These are phyloP conservation scores for Pseudochirops corinnae DNA, from an alignment of 2,797 vertebrate genomes.

Conservation along the genomic window DNA sequence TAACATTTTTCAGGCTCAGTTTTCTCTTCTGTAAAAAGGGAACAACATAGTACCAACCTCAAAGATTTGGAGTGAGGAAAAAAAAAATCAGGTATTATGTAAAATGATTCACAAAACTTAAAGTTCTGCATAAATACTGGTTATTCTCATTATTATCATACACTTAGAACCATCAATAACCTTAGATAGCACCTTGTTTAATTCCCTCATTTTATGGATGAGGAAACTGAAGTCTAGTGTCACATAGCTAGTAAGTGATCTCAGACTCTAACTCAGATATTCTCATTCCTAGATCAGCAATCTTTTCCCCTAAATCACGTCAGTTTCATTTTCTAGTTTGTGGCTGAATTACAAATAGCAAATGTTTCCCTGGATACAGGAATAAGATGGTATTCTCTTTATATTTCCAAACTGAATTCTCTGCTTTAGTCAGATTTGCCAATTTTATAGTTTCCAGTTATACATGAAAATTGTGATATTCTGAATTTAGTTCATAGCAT, in stretches of 20 bases:
- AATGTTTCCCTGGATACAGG: neutral
- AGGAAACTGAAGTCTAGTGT: neutral
- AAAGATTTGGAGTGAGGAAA: neutral
- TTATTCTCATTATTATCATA: neutral
- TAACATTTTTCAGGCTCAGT: neutral
- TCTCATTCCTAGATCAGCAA: neutral
- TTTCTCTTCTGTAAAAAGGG: neutral
- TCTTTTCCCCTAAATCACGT: neutral
- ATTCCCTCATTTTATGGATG: neutral
- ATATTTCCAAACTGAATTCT: neutral
- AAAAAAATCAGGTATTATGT: neutral
- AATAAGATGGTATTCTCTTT: neutral
- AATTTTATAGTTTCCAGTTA: neutral
- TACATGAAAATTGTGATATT: neutral
- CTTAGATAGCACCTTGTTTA: neutral
- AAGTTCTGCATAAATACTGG: neutral
- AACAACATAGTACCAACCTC: neutral
- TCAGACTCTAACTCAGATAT: neutral
- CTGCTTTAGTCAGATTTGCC: neutral
- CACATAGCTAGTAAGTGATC: neutral
- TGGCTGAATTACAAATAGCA: neutral
- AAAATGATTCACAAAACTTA: neutral
- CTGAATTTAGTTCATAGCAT: slow-evolving; percentile 33
- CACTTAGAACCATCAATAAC: neutral
- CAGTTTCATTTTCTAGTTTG: neutral